Percentiles rank a stretch among this genome's conserved stretches.
These are phyloP conservation scores for Toxostoma redivivum DNA, from an alignment of 2,113 vertebrate species.

Conservation along the genomic window DNA sequence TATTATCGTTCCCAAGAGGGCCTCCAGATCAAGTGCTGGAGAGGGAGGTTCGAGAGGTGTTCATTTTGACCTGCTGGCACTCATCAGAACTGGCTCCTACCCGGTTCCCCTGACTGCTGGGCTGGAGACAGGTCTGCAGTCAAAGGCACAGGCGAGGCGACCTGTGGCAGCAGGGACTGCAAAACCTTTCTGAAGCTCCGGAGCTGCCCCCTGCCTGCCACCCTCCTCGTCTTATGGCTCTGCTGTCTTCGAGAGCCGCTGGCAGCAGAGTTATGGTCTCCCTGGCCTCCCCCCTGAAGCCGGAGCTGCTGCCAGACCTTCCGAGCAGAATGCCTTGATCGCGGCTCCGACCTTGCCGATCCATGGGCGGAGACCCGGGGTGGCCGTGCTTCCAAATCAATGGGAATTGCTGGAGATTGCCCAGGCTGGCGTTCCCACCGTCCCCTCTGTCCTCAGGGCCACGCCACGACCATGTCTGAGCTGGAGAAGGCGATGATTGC, in stretches of 20 bases:
- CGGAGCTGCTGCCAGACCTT: background rate
- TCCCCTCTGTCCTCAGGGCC: background rate
- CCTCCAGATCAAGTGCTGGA: background rate
- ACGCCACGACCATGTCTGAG: constrained; percentile 71
- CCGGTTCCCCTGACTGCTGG: background rate
- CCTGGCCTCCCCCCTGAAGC: rapidly evolving
- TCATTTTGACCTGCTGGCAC: background rate
- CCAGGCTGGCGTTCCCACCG: rapidly evolving
- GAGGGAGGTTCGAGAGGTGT: background rate
- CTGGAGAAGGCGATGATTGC: constrained; percentile 81
- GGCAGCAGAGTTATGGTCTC: background rate
- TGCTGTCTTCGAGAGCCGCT: background rate
- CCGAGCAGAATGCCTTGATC: background rate
- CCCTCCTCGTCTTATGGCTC: rapidly evolving
- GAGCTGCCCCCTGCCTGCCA: background rate
- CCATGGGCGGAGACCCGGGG: rapidly evolving
- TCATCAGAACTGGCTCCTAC: background rate
- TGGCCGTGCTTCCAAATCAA: rapidly evolving
- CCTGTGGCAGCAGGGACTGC: background rate
- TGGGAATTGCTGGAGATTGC: background rate
- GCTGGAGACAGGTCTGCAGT: background rate
- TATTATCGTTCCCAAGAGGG: background rate
- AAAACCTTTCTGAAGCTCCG: background rate
- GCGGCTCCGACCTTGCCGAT: rapidly evolving
- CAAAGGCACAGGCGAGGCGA: rapidly evolving